These are phyloP conservation scores for Cassiopea andromeda DNA, from an alignment of 30 jellyfish, hydroid and myxozoan genomes.

Conservation along the genomic window DNA sequence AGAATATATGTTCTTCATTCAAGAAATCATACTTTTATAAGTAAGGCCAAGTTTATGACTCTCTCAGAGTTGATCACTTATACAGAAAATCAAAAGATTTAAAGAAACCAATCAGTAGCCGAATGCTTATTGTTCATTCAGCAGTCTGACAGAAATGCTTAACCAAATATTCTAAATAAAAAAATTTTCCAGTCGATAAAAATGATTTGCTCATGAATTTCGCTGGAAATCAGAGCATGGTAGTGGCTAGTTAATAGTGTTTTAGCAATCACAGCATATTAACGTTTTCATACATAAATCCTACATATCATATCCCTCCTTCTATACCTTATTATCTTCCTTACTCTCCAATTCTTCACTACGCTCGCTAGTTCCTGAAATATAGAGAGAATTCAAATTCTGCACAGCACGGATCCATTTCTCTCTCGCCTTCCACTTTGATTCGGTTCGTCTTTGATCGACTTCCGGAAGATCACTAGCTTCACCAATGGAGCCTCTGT, in stretches of 20 bases:
- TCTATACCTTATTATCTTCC: background rate
- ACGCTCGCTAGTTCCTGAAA: background rate
- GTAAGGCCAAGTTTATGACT: background rate
- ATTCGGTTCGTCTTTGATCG: conserved; percentile 27
- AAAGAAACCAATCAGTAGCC: too few species aligned
- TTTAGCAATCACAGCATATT: too few species aligned
- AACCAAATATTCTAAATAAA: too few species aligned
- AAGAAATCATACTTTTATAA: background rate
- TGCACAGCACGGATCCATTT: conserved; percentile 66
- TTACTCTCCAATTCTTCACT: background rate
- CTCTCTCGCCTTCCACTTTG: conserved; percentile 42
- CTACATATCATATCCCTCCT: background rate
- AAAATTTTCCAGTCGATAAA: too few species aligned
- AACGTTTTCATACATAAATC: too few species aligned
- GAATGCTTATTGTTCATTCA: too few species aligned
- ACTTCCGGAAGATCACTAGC: conserved; percentile 57
- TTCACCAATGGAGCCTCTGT: conserved; percentile 11
- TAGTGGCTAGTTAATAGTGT: too few species aligned
- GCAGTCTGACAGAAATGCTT: too few species aligned
- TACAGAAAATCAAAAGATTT: too few species aligned
- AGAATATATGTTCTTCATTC: background rate
- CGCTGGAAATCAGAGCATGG: too few species aligned
- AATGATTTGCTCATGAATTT: too few species aligned
- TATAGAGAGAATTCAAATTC: background rate
- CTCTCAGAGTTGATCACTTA: too few species aligned